Evolutionary conservation across 2,888 invertebrate genomes (phyloP), one percentile per base, ranked within the genome.

Genomic region (Athalia circularis): DNA sequence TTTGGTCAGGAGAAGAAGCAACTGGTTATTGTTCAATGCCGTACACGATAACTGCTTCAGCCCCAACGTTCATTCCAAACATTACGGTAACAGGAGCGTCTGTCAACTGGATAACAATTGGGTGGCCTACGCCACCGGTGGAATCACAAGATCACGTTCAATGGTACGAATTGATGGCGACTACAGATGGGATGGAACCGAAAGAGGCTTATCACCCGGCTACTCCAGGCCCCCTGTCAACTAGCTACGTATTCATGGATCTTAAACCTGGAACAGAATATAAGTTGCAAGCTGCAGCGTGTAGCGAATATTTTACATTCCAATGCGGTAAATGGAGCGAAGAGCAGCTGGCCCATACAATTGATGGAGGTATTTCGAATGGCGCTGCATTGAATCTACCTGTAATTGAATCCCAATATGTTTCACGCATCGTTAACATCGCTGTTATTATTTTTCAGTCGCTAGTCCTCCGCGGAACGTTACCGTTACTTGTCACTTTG

Each of bases 211-310:
- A 94, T 45, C 94, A 95, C 86, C 92, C 93, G 11, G 92, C 93
- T 11, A 94, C 95, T 79, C 92, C 92, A 45, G 94, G 29, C 29
- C 29, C 29, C 29, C 29, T 29, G 29, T 29, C 84, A 91, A 72
- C 47, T 29, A 75, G 95, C 0, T 96, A 96, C 84, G 95, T 96
- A 93, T 97, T 97, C 87, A 93, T 92, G 59, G 93, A 95, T 87
- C 91, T 97, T 74, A 93, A 94, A 83, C 95, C 97, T 0, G 95
- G 96, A 13, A 96, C 95, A 50, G 95, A 94, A 48, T 97, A 97
- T 85, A 92, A 93, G 81, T 96, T 97, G 88, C 94, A 94, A 92
- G 95, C 94, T 84, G 92, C 94, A 50, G 96, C 97, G 0, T 97
- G 97, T 86, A 96, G 95, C 79, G 95, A 96, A 83, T 95, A 94